phyloP scores from a whole-genome alignment of 2,113 vertebrate species.

The Tinamus guttatus region DNA sequence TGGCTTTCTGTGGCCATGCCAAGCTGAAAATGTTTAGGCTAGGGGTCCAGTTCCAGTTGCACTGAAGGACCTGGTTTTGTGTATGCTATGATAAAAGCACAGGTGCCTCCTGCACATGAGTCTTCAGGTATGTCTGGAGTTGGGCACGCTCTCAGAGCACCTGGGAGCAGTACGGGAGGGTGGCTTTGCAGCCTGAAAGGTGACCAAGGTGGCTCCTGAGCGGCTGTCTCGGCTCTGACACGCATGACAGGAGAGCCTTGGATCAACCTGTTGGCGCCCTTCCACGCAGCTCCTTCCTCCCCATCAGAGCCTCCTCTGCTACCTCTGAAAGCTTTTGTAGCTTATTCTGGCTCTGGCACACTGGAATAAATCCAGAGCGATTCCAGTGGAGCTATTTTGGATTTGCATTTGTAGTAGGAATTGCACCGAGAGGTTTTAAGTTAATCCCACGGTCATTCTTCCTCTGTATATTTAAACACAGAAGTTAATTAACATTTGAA shows the following conservation, averaged over 20 bases:
- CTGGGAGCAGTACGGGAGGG: not conserved
- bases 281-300: not conserved
- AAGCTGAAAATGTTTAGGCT: not conserved
- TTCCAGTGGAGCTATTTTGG: constrained; percentile 42
- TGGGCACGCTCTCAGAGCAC: not conserved
- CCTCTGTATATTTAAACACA: constrained; percentile 34
- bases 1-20: not conserved
- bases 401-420: constrained; percentile 20
- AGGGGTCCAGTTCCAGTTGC: not conserved
- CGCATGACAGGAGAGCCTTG: not conserved
- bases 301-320: constrained; percentile 22
- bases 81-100: not conserved
- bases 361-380: constrained; percentile 33
- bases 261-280: not conserved
- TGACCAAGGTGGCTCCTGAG: not conserved
- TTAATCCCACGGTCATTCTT: constrained; percentile 41
- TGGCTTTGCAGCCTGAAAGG: not conserved
- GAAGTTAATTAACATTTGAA: constrained; percentile 60
- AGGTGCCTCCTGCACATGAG: not conserved
- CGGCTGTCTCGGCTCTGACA: not conserved
- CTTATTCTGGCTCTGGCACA: not conserved
- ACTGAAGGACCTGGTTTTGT: not conserved
- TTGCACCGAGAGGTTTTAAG: constrained; percentile 52
- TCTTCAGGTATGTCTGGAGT: not conserved
- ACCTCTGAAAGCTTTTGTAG: constrained; percentile 25